phyloP scores from a whole-genome alignment of 2,888 invertebrate species.

The Petrolisthes manimaculis region DNA sequence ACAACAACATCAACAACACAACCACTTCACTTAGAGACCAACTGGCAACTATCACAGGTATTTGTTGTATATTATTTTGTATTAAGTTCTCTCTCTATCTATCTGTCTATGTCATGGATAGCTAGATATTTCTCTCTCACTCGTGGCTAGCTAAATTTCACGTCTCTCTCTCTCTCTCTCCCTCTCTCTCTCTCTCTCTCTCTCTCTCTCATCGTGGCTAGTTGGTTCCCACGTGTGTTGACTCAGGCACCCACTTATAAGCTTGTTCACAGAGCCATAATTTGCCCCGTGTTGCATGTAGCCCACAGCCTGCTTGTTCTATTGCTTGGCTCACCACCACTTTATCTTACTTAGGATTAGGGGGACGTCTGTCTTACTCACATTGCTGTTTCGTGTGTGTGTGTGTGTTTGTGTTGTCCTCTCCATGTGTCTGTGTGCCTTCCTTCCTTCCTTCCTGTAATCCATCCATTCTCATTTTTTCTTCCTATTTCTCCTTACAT shows the following conservation, averaged over 20 bases:
- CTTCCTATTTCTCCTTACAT: neutral
- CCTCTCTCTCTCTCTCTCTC: no score
- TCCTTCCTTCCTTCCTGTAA: neutral
- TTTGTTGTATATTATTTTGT: neutral
- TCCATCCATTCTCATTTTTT: neutral
- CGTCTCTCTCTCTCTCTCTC: neutral
- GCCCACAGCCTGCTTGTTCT: neutral
- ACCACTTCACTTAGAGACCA: constrained; percentile 32
- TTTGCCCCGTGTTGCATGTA: neutral
- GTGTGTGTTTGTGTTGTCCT: neutral
- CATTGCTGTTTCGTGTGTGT: neutral
- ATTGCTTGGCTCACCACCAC: no score
- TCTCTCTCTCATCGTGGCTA: neutral
- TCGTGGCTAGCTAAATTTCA: neutral
- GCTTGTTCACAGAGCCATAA: no score
- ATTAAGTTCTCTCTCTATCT: neutral
- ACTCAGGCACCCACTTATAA: no score
- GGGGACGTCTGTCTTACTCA: no score
- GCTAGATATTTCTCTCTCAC: neutral
- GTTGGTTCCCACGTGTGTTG: neutral
- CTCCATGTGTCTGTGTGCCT: neutral
- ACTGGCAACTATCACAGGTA: constrained; percentile 42
- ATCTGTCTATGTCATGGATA: neutral
- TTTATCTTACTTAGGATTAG: neutral
- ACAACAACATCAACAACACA: constrained; percentile 1